Evolutionary conservation across 2,113 vertebrate genomes (phyloP).

Genomic region (Meleagris gallopavo): DNA sequence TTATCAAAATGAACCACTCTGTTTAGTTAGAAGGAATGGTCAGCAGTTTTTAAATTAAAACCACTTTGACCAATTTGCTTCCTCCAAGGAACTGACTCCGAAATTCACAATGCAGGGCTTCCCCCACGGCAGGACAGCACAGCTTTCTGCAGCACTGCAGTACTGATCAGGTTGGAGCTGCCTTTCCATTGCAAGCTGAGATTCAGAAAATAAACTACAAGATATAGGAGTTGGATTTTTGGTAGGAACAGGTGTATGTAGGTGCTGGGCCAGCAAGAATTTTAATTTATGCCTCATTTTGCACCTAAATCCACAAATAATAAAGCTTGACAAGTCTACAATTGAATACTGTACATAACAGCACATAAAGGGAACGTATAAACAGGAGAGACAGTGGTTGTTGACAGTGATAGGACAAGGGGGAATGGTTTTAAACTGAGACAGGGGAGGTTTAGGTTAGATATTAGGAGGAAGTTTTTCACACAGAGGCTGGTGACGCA

Average conservation of each 20-base stretch:
- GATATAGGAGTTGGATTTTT: background rate
- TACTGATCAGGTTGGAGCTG: no score
- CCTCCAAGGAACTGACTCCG: background rate
- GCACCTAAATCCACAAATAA: background rate
- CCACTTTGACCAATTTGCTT: background rate
- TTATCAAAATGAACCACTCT: background rate
- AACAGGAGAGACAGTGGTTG: no score
- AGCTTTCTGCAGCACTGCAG: background rate
- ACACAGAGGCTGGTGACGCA: no score
- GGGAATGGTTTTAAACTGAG: no score
- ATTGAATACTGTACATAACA: background rate
- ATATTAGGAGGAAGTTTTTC: no score
- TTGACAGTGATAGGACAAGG: no score
- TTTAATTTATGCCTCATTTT: background rate
- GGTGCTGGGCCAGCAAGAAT: background rate
- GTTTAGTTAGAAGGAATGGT: background rate
- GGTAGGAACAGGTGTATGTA: background rate
- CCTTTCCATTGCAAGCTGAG: background rate
- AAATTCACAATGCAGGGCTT: background rate
- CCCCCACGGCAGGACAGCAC: background rate
- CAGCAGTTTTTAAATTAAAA: background rate
- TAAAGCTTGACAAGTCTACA: background rate
- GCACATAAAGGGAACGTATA: no score
- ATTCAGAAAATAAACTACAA: background rate
- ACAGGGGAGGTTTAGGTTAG: no score